Evolutionary conservation across 2,113 vertebrate genomes (phyloP).

Genomic region (Rhea americana): DNA sequence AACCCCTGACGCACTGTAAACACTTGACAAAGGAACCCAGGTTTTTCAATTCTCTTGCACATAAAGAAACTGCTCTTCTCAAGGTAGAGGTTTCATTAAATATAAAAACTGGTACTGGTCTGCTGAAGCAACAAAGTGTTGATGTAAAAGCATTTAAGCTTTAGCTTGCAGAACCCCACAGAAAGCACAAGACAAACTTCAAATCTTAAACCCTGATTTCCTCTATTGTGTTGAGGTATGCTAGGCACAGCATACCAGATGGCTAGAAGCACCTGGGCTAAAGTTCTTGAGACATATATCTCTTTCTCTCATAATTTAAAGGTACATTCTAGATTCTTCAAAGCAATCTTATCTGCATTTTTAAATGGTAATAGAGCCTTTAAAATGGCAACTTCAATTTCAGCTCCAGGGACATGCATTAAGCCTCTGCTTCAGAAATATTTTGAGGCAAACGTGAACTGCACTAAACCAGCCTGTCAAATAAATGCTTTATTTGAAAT

Average conservation of each 20-base stretch:
- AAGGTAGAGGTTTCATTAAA: neutral
- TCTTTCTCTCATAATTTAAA: neutral
- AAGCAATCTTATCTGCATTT: neutral
- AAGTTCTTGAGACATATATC: neutral
- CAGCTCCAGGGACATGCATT: neutral
- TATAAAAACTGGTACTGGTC: neutral
- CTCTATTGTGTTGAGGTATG: neutral
- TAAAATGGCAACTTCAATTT: neutral
- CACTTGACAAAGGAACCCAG: neutral
- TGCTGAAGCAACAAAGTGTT: neutral
- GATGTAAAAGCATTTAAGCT: neutral
- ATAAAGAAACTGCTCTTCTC: neutral
- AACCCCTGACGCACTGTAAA: neutral
- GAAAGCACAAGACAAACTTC: neutral
- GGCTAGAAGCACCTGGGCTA: neutral
- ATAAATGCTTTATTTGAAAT: neutral
- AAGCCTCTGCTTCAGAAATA: neutral
- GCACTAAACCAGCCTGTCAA: neutral
- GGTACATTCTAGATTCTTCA: neutral
- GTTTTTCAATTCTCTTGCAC: neutral
- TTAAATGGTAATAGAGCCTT: neutral
- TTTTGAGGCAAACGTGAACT: neutral
- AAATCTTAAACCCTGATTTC: neutral
- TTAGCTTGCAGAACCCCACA: neutral
- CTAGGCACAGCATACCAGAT: rapidly evolving